Evolutionary conservation across 2,888 invertebrate species (phyloP).

Genomic region (Uloborus plumipes): DNA sequence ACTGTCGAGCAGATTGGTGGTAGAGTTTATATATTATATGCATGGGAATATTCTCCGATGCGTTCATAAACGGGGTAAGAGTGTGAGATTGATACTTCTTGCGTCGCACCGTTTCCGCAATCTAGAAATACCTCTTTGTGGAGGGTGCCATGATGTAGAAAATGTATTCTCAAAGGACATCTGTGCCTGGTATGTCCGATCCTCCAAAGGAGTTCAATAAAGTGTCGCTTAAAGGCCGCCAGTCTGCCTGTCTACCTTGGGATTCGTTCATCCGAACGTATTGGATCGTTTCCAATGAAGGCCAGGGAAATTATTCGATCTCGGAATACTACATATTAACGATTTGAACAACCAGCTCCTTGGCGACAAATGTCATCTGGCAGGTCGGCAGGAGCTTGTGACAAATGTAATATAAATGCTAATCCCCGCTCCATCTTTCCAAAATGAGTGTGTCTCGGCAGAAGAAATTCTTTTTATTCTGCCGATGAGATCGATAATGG

Average conservation of each 20-base stretch:
- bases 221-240: slow-evolving; percentile 30
- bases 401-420: slow-evolving; percentile 62
- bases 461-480: slow-evolving; percentile 7
- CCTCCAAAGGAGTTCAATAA: slow-evolving; percentile 26
- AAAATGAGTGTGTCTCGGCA: slow-evolving; percentile 28
- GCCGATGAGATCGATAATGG: slow-evolving; percentile 13
- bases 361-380: slow-evolving; percentile 40
- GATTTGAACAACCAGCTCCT: slow-evolving; percentile 40
- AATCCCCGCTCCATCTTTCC: slow-evolving; percentile 37
- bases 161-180: slow-evolving; percentile 35
- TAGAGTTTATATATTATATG: too few species aligned
- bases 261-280: slow-evolving; percentile 42
- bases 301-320: slow-evolving; percentile 8
- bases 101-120: not conserved
- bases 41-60: too few species aligned
- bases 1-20: too few species aligned
- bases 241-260: slow-evolving; percentile 22
- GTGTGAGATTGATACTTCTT: too few species aligned
- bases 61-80: too few species aligned
- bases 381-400: slow-evolving; percentile 27
- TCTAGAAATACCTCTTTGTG: not conserved
- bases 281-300: slow-evolving; percentile 42
- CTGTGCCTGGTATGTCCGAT: slow-evolving; percentile 6
- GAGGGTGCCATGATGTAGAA: slow-evolving; percentile 21
- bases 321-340: slow-evolving; percentile 19